Evolutionary conservation across 1,140 invertebrate genomes (phyloP).

Genomic region (Drosophila pseudoananassae): DNA sequence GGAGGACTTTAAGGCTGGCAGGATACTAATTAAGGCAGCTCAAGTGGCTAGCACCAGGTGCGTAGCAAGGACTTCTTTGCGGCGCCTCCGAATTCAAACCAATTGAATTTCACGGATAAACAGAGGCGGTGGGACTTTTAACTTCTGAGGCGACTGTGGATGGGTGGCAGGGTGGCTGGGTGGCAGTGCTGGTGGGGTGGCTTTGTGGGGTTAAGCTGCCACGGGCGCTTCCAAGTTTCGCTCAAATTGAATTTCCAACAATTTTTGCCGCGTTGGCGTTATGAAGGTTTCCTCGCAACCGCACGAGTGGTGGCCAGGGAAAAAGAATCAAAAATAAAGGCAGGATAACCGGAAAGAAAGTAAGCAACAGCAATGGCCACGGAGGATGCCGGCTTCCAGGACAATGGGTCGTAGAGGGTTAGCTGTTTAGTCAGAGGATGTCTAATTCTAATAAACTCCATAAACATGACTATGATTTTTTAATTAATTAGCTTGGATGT

Average conservation of each 20-base stretch:
- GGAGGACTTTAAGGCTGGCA: slow-evolving; percentile 19
- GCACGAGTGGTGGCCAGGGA: neutral
- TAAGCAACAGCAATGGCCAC: slow-evolving; percentile 33
- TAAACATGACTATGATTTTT: neutral
- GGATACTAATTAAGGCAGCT: slow-evolving; percentile 50
- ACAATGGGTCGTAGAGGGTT: slow-evolving; percentile 44
- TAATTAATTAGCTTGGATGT: too few species aligned
- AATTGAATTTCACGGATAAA: slow-evolving; percentile 78
- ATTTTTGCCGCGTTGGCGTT: slow-evolving; percentile 63
- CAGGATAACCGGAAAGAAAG: slow-evolving; percentile 11
- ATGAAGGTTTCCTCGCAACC: slow-evolving; percentile 21
- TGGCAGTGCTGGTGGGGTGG: neutral
- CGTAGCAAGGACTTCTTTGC: slow-evolving; percentile 12
- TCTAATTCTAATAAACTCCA: neutral
- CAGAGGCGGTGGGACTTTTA: slow-evolving; percentile 13
- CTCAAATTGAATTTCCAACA: slow-evolving; percentile 76
- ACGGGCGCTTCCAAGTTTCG: slow-evolving; percentile 57
- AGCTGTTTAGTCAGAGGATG: neutral
- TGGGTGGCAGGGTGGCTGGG: slow-evolving; percentile 15
- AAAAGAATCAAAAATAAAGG: slow-evolving; percentile 21
- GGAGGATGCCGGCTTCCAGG: slow-evolving; percentile 44
- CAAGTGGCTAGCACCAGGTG: slow-evolving; percentile 35
- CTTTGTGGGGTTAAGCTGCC: slow-evolving; percentile 25
- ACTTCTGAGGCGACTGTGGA: slow-evolving; percentile 54
- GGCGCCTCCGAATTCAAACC: slow-evolving; percentile 39